Base-by-base conservation (phyloP, 1,140 invertebrate genomes). In the Antheraea mylitta region DNA sequence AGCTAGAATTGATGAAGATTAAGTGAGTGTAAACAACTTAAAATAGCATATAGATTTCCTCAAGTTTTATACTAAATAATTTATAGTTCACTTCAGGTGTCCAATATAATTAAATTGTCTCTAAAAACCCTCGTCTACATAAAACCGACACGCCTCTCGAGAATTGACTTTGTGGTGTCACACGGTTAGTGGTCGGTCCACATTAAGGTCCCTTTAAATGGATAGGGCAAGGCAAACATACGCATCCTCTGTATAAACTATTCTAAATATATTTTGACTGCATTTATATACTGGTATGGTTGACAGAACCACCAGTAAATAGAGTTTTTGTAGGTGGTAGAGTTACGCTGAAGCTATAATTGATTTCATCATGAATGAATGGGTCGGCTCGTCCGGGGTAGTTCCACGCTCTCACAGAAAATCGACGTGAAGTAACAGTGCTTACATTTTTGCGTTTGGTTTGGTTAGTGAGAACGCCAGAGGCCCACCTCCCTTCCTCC, bases 151-250 rank as follows among this genome's bases (percentile, higher is more conserved):
- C 45, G 37, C 45, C 62, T 37, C 18, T 18, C n/a, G 64, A 65
- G 64, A 18, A 53, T 48, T 65, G 37, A 48, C 64, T 65, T 65
- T 65, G 64, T 48, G 64, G 38, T 18, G 18, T 36, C 19, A 30
- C n/a, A n/a, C 22, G 19, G 38, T 42, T 42, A 42, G 38, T 42
- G 36, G 61, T 22, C 7, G 61, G 45, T 64, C 22, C 63, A 64
- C 62, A 68, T 16, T 59, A 38, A 19, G 63, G 62, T 69, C 45
- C 45, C 61, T 69, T 59, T 69, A n/a, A 65, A 65, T 64, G 58
- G 64, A 65, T 59, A 36, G 45, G 38, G 38, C 19, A 65, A 45
- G 37, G 65, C 58, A 69, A 65, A 69, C 36, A 69, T 19, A 10
- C n/a, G 22, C 16, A n/a, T n/a, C 61, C 22, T 22, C 18, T 63